A percentile compares a stretch with the other conserved stretches of the same genome.
Evolutionary conservation across 2,797 vertebrate genomes (phyloP).

Genomic region (Mormyrops boulengeri): DNA sequence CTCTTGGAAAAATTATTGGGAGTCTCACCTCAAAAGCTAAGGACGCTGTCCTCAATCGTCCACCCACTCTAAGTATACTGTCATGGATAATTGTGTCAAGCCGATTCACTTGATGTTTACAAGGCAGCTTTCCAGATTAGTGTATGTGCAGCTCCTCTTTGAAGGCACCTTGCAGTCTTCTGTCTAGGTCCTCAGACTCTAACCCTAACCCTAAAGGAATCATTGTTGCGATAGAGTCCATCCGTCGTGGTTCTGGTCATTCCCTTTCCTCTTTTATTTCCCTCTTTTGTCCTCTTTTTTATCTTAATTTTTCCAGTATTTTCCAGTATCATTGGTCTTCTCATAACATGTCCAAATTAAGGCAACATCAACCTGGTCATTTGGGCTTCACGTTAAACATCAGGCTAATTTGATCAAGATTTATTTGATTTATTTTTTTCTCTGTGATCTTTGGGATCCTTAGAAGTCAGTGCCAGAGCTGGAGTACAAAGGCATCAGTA

Average conservation of each 20-base stretch:
- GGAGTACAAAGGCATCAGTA: not conserved
- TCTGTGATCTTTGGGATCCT: not conserved
- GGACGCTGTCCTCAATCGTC: not conserved
- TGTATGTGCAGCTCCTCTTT: not conserved
- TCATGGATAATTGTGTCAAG: not conserved
- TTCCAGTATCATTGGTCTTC: not conserved
- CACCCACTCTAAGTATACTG: not conserved
- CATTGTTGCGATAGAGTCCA: not conserved
- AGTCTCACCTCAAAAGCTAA: not conserved
- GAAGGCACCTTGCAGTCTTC: not conserved
- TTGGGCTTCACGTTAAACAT: not conserved
- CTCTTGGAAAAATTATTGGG: not conserved
- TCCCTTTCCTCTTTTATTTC: not conserved
- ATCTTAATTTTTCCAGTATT: not conserved
- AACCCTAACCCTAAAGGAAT: not conserved
- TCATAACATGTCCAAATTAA: not conserved
- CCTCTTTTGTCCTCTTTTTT: not conserved
- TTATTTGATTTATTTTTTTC: not conserved
- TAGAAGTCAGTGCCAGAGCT: not conserved
- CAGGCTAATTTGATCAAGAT: not conserved
- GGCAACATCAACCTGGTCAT: not conserved
- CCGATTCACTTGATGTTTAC: not conserved
- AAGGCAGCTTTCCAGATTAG: not conserved
- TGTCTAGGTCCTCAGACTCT: not conserved
- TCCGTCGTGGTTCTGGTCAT: not conserved